Evolutionary conservation across 1,140 invertebrate species (phyloP), one percentile per base, ranked within the genome.

Genomic region (Brachionus asplanchnoidis): DNA sequence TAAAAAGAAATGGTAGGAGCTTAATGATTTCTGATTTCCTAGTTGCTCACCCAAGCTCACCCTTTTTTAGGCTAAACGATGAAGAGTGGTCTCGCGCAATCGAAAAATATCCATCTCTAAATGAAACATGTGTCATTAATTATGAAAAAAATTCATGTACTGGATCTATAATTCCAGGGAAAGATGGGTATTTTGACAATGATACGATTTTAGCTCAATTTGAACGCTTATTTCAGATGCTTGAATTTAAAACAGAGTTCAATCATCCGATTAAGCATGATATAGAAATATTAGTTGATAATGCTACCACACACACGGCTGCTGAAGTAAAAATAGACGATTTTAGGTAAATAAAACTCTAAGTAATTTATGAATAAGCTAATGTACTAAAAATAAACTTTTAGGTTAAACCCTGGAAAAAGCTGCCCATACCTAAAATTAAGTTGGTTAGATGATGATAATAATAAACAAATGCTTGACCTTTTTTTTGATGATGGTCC

Each of bases 101-200:
- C 26, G 26, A 12, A 68, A 68, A 28, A 68, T 68, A 68, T 68
- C 65, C 65, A 68, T 23, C 17, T 68, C 26, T 68, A 28, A 26
- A 26, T 26, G 65, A 68, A 12, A 12, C 17, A 26, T 26, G 26
- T 68, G 65, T 12, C 11, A 23, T 68, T 26, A 23, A 12, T 26
- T 68, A 68, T 68, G 66, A 26, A 68, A 68, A 68, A 68, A 32
- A 68, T 68, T 68, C 28, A 20, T 65, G 56, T 65, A 65, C 56
- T 65, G 56, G 56, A 65, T 65, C 56, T 23, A 65, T 65, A 65
- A 26, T 65, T 65, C 56, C 56, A 65, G 56, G 56, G 23, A 65
- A 65, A 65, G 56, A 65, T 65, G 56, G 56, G 23, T 65, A 65
- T 26, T 65, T 65, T 26, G 56, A 65, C 23, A 65, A 65, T 26